These are phyloP conservation scores for Pammene aurita DNA, from an alignment of 2,888 invertebrate species.

Conservation along the genomic window DNA sequence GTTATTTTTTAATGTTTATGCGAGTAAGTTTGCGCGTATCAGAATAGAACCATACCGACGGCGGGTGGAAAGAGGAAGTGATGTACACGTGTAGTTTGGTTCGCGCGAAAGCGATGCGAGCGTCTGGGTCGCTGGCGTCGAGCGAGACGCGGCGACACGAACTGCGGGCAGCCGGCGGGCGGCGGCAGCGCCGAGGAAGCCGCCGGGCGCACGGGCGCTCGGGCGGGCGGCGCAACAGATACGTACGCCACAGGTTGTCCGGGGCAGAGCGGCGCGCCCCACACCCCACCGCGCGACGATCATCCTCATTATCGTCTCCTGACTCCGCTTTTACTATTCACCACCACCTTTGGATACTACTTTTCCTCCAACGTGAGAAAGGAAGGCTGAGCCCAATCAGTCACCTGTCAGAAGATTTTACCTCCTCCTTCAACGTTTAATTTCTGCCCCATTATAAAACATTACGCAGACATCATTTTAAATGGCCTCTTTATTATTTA, in stretches of 20 bases:
- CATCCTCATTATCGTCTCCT: conserved; percentile 74
- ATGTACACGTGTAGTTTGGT: conserved; percentile 64
- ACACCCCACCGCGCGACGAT: conserved; percentile 61
- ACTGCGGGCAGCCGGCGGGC: conserved; percentile 58
- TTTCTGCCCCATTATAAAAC: not conserved
- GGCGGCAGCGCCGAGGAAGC: conserved; percentile 48
- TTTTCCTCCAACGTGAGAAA: not conserved
- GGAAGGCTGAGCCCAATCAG: not conserved
- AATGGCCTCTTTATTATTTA: no score
- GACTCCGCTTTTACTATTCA: conserved; percentile 57
- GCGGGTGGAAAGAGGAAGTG: conserved; percentile 50
- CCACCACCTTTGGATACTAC: conserved; percentile 11
- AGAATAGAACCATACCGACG: conserved; percentile 36
- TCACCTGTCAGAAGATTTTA: not conserved
- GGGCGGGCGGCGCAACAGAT: conserved; percentile 79
- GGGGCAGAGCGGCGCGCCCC: conserved; percentile 57
- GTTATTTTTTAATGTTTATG: conserved; percentile 18
- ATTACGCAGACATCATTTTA: no score
- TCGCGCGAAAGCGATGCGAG: conserved; percentile 60
- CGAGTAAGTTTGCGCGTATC: conserved; percentile 16
- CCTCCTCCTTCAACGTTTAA: not conserved
- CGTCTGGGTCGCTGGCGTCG: conserved; percentile 46
- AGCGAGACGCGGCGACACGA: conserved; percentile 50
- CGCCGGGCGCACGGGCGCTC: conserved; percentile 54
- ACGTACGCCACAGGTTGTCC: conserved; percentile 81